Percentiles rank a stretch among this genome's conserved stretches.
These are phyloP conservation scores for Sphecodes monilicornis DNA, from an alignment of 2,888 invertebrate species.

Conservation along the genomic window DNA sequence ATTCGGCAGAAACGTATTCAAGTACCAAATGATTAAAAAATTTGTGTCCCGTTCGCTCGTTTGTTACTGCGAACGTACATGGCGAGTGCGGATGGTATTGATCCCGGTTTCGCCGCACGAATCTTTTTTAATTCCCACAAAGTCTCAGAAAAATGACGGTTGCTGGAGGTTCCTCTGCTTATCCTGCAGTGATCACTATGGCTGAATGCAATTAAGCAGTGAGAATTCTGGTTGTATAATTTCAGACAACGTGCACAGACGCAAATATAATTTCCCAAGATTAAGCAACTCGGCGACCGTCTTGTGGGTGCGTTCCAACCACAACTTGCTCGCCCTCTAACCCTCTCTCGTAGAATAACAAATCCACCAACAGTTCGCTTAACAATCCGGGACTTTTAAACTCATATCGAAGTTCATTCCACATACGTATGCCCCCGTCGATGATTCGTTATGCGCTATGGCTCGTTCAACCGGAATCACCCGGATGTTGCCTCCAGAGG, in stretches of 20 bases:
- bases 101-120: background rate
- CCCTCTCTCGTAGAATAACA: conserved; percentile 32
- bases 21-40: too few species aligned
- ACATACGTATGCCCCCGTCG: conserved; percentile 20
- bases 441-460: conserved; percentile 30
- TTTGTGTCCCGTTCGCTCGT: too few species aligned
- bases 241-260: conserved; percentile 25
- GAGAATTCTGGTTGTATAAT: conserved; percentile 25
- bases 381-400: conserved; percentile 57
- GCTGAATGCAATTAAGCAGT: conserved; percentile 29
- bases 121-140: background rate
- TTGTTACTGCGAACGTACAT: too few species aligned
- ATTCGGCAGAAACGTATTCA: too few species aligned
- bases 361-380: conserved; percentile 38
- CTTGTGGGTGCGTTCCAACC: background rate
- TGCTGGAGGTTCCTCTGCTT: background rate
- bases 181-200: background rate
- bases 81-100: too few species aligned
- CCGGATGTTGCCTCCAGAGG: background rate
- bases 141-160: background rate
- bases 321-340: background rate
- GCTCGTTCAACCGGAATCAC: conserved; percentile 1
- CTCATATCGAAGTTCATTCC: conserved; percentile 50
- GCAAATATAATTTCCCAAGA: conserved; percentile 50
- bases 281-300: conserved; percentile 22